Evolutionary conservation across 2,888 invertebrate genomes (phyloP), one percentile per base, ranked within the genome.

Genomic region (Callimorpha dominula): DNA sequence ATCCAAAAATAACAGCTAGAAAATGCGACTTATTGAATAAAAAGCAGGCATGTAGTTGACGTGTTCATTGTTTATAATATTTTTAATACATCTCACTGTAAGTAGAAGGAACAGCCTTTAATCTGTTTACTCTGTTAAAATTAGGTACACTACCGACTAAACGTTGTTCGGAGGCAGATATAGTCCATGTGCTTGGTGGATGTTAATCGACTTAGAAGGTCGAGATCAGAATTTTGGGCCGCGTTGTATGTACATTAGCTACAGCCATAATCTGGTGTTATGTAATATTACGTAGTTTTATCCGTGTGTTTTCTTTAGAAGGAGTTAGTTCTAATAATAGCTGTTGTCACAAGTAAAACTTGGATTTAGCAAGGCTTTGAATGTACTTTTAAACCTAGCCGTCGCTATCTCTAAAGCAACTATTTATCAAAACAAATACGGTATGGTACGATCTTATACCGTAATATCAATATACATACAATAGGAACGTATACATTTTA

Each of bases 51-150:
- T 31, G 6, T 31, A 31, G 12, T 14, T 11, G 12, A 14, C 5
- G 14, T 31, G 6, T 31, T 20, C 9, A 20, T 20, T 60, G 14
- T 60, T 6, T 31, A 60, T 6, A 31, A 14, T 0, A 12, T 31
- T 31, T 14, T 6, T 31, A 7, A 11, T 57, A 57, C 20, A 31
- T 60, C 60, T 14, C 60, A 60, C 14, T 60, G 7, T 60, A 14
- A 60, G 60, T 2, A 60, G 31, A 60, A 60, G 14, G 60, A 60
- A 60, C 15, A n/a, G n/a, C 31, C 4, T 31, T 50, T 31, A 50
- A 65, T 65, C 50, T 65, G 50, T 65, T 50, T 40, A 65, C 15
- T 65, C 15, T 65, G 65, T 50, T 50, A 40, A 65, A 50, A 50
- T 60, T 60, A 60, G 31, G 14, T 31, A 40, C 49, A 65, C 17